Conservation (phyloP, 1,140 invertebrate genomes). For the Apis florea region DNA sequence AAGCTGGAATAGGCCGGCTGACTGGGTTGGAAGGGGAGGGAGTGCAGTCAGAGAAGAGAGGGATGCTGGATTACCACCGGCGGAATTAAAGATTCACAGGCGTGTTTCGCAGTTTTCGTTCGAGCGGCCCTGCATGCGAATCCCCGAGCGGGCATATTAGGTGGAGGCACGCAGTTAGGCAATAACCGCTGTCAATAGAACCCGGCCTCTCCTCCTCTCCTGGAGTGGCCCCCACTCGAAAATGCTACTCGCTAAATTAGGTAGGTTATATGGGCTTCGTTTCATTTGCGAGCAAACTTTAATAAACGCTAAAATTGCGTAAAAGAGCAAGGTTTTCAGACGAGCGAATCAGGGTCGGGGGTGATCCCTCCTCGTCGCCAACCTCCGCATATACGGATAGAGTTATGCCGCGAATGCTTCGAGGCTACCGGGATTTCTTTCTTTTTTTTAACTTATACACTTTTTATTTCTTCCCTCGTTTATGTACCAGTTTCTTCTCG, state of each 20-base stretch:
- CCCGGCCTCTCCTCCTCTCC: slow-evolving; percentile 68
- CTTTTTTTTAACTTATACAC: not conserved
- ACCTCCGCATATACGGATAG: slow-evolving; percentile 29
- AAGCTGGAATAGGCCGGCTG: slow-evolving; percentile 46
- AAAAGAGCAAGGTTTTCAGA: slow-evolving; percentile 82
- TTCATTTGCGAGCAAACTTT: slow-evolving; percentile 82
- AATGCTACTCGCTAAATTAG: slow-evolving; percentile 82
- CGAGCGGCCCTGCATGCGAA: slow-evolving; percentile 74
- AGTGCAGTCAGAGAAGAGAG: slow-evolving; percentile 35
- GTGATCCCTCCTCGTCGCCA: slow-evolving; percentile 59
- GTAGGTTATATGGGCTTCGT: slow-evolving; percentile 82
- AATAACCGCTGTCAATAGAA: slow-evolving; percentile 81
- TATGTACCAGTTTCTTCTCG: not conserved
- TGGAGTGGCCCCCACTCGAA: slow-evolving; percentile 77
- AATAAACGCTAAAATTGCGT: slow-evolving; percentile 82
- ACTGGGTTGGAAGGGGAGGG: slow-evolving; percentile 23
- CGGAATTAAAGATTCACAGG: slow-evolving; percentile 77
- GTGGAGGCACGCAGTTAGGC: slow-evolving; percentile 81
- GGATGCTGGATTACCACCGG: slow-evolving; percentile 65
- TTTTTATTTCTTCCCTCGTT: not conserved
- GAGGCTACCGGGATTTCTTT: slow-evolving; percentile 31
- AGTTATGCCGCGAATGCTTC: slow-evolving; percentile 27
- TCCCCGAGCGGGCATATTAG: slow-evolving; percentile 79
- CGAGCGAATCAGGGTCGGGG: slow-evolving; percentile 73
- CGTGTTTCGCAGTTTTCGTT: slow-evolving; percentile 77